A percentile compares a stretch with the other conserved stretches of the same genome.
Conservation (phyloP, 2,888 invertebrate species). For the Pristionchus arcanus region DNA sequence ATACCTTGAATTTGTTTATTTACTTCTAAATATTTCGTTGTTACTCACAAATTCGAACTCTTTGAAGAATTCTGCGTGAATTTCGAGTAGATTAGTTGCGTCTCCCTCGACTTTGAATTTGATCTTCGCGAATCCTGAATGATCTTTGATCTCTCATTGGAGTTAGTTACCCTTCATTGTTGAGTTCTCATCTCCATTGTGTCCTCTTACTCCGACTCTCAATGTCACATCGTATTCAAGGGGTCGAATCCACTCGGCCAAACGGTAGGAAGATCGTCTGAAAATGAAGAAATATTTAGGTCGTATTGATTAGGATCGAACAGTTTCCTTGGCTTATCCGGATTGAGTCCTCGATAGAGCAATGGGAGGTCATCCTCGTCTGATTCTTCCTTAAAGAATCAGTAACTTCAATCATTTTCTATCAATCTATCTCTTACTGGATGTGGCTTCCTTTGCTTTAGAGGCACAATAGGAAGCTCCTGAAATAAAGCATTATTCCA, state of each 20-base stretch:
- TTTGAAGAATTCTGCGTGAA: conserved; percentile 11
- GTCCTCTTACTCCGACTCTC: not conserved
- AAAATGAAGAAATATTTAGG: not conserved
- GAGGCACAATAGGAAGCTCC: not conserved
- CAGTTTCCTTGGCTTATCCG: not conserved
- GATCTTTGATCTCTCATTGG: not conserved
- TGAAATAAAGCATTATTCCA: not conserved
- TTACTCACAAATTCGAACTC: not conserved
- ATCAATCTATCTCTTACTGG: not conserved
- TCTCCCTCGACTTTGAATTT: not conserved
- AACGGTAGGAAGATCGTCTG: not conserved
- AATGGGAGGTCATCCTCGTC: conserved; percentile 6
- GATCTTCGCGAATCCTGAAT: not conserved
- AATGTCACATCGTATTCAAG: not conserved
- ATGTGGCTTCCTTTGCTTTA: not conserved
- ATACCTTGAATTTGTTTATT: not conserved
- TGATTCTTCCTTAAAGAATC: conserved; percentile 6
- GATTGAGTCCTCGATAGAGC: conserved; percentile 5
- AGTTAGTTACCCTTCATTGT: not conserved
- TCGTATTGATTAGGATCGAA: not conserved
- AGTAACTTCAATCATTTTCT: not conserved
- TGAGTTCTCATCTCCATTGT: not conserved
- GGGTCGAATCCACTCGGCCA: not conserved
- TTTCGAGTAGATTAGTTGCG: not conserved
- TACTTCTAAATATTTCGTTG: not conserved